Conservation (phyloP, 2,797 vertebrate genomes). For the Pterois miles region DNA sequence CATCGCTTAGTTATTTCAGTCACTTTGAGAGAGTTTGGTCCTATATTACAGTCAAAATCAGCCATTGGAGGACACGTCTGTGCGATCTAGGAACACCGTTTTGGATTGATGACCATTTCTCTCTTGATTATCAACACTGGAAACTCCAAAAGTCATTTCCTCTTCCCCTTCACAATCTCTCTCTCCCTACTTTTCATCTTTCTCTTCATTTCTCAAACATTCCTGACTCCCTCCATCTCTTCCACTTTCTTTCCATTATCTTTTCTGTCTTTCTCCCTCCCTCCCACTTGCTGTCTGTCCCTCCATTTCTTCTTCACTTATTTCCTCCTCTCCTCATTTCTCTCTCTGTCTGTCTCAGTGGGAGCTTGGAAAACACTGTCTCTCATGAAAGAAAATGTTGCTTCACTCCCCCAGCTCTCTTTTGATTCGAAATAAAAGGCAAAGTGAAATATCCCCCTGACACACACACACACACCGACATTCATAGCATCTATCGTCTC, state of each 20-base stretch:
- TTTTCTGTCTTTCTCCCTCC: background rate
- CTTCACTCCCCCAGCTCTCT: constrained; percentile 48
- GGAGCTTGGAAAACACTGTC: constrained; percentile 58
- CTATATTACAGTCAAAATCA: too few species aligned
- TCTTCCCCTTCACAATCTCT: background rate
- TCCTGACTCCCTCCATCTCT: too few species aligned
- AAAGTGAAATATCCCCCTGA: constrained; percentile 56
- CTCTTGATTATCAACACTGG: background rate
- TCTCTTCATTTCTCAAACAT: constrained; percentile 9
- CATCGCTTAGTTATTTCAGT: background rate
- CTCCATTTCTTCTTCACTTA: constrained; percentile 13
- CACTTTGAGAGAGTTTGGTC: too few species aligned
- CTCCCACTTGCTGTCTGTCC: background rate
- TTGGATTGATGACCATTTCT: background rate
- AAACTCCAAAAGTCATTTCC: background rate
- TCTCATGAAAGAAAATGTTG: constrained; percentile 58
- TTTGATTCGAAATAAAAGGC: constrained; percentile 71
- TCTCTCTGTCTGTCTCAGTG: constrained; percentile 43
- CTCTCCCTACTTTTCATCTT: background rate
- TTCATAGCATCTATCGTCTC: constrained; percentile 32
- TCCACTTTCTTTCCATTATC: background rate
- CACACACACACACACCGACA: constrained; percentile 23
- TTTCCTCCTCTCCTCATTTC: constrained; percentile 30
- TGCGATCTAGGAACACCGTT: too few species aligned
- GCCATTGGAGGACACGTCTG: too few species aligned